Conservation (phyloP, 1,140 invertebrate genomes). For the Eriocheir sinensis region DNA sequence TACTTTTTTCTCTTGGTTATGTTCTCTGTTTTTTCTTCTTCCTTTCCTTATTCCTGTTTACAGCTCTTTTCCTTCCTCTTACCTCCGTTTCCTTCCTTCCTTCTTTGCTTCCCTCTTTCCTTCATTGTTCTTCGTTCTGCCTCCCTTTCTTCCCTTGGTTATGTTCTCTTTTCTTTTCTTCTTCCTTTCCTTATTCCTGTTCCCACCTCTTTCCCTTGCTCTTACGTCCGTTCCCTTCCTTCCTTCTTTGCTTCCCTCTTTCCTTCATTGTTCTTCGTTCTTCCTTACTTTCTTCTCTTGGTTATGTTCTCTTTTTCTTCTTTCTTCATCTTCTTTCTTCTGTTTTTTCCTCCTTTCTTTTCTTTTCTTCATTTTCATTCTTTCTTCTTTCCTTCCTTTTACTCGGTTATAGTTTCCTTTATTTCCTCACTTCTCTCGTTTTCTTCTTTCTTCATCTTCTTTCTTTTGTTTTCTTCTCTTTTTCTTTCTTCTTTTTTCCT, state of each 20-base stretch:
- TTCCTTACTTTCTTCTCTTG: constrained; percentile 20
- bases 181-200: too few relatives aligned
- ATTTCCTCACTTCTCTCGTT: background rate
- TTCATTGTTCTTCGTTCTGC: too few relatives aligned
- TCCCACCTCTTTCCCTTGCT: constrained; percentile 6
- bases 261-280: background rate
- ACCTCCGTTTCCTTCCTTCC: too few relatives aligned
- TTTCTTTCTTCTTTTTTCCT: too few relatives aligned
- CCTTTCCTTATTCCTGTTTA: background rate
- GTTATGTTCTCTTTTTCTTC: constrained; percentile 24
- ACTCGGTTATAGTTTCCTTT: too few relatives aligned
- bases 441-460: background rate
- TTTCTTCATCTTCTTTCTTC: background rate
- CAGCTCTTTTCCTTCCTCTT: background rate
- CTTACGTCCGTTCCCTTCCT: background rate
- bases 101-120: too few relatives aligned
- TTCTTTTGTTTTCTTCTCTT: background rate
- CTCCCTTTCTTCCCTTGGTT: background rate
- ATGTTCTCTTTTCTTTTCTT: background rate
- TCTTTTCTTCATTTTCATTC: background rate
- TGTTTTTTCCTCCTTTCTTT: background rate
- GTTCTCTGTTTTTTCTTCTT: too few relatives aligned
- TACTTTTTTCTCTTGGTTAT: too few relatives aligned
- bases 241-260: background rate
- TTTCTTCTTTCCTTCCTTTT: background rate